Conservation (phyloP, 1,140 invertebrate species). For the Macrosteles quadrilineatus region DNA sequence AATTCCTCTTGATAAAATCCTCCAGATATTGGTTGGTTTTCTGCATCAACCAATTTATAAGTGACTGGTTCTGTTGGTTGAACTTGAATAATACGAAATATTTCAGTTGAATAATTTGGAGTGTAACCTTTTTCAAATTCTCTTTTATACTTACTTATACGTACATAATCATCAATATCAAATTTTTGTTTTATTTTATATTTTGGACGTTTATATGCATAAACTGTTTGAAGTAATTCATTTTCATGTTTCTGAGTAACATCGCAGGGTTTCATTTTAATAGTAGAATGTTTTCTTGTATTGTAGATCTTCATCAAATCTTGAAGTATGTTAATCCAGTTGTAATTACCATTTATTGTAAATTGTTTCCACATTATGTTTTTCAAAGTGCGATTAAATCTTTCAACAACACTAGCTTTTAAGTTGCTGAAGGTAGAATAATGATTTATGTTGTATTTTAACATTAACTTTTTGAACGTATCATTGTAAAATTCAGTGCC, state of each 20-base stretch:
- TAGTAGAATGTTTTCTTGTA: slow-evolving; percentile 16
- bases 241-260: background rate
- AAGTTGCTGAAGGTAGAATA: background rate
- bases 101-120: slow-evolving; percentile 26
- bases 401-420: background rate
- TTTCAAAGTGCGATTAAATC: background rate
- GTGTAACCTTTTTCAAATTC: slow-evolving; percentile 34
- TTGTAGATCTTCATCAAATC: background rate
- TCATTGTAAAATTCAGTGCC: slow-evolving; percentile 25
- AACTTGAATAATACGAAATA: slow-evolving; percentile 21
- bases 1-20: slow-evolving; percentile 34
- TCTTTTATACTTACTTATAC: slow-evolving; percentile 31
- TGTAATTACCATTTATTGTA: background rate
- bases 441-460: background rate
- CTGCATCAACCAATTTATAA: slow-evolving; percentile 27
- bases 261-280: background rate
- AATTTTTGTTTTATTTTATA: slow-evolving; percentile 26
- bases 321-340: background rate
- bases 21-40: slow-evolving; percentile 13
- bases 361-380: background rate
- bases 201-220: no score
- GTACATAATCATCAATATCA: slow-evolving; percentile 28
- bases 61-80: slow-evolving; percentile 7
- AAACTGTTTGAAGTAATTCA: background rate
- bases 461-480: background rate